A percentile compares a stretch with the other conserved stretches of the same genome.
These are phyloP conservation scores for Tarsius wallacei DNA, from an alignment of 2,797 vertebrate genomes.

Conservation along the genomic window DNA sequence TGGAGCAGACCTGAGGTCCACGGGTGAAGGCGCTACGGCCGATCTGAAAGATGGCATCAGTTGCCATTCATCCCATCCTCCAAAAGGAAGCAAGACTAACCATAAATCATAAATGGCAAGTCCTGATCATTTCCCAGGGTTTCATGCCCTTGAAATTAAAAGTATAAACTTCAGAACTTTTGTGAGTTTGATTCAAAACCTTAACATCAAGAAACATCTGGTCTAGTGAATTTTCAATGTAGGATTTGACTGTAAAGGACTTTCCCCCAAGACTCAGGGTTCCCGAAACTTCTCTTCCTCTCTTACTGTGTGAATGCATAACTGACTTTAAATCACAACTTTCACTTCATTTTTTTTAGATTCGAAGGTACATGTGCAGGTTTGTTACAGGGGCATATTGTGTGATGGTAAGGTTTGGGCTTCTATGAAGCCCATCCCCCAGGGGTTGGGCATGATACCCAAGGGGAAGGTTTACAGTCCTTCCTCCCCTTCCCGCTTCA, in stretches of 20 bases:
- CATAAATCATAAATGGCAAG: not conserved
- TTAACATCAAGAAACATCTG: not conserved
- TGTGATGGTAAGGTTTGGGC: too few species aligned
- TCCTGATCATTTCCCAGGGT: not conserved
- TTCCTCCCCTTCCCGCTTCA: too few species aligned
- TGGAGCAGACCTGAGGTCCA: not conserved
- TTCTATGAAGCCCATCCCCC: too few species aligned
- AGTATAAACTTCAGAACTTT: not conserved
- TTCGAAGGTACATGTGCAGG: too few species aligned
- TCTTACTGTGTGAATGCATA: not conserved
- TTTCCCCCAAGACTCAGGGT: not conserved
- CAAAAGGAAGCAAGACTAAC: not conserved
- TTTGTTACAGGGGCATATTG: too few species aligned
- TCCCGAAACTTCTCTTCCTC: not conserved
- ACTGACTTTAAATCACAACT: not conserved
- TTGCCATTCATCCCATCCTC: not conserved
- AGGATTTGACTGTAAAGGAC: not conserved
- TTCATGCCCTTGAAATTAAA: not conserved
- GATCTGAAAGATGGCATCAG: not conserved
- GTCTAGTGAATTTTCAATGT: not conserved
- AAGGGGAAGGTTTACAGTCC: too few species aligned
- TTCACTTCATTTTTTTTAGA: not conserved
- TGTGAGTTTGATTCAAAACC: conserved; percentile 28
- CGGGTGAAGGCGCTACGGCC: too few species aligned
- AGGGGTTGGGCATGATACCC: too few species aligned